Evolutionary conservation across 2,797 vertebrate genomes (phyloP), one percentile per base, ranked within the genome.

Genomic region (Distichodus sexfasciatus): DNA sequence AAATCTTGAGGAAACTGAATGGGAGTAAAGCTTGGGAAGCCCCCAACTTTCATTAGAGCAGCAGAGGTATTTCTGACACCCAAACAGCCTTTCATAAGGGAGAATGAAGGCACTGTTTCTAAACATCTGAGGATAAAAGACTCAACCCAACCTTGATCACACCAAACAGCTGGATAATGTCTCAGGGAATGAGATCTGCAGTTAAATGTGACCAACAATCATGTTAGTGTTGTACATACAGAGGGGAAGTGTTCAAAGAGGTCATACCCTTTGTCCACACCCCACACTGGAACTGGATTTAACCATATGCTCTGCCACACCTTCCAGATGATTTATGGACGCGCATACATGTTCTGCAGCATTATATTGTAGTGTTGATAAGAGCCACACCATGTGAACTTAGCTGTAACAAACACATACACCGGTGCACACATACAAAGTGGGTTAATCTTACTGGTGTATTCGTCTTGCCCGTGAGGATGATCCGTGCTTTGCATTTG

Each of bases 401-500:
- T 9, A n/a, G 2, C 6, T 6, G 1, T 12, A 31, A 4, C 11
- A 50, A n/a, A 29, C 24, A 51, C 24, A 24, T 9, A 24, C 31
- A n/a, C n/a, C n/a, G n/a, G n/a, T n/a, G n/a, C n/a, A 11, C 41
- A 58, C 29, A 64, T 12, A 54, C 53, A 29, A n/a, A 4, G 4
- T 1, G 33, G 33, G 5, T 17, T 46, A 35, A 40, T 86, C 95
- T 83, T 93, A 99, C 97, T 75, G 95, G 93, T 76, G 90, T 94
- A 88, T 83, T 94, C 81, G 94, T 92, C 86, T 96, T 98, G 77
- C 97, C 97, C 0, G 94, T 95, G 46, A 99, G 93, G 79, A 99
- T 94, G 81, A 94, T 92, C 36, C 96, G 88, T 67, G 97, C 94
- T 87, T 98, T 99, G 79, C 93, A 88, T 86, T 99, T 99, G 91